Base-by-base conservation (phyloP, 2,113 vertebrate genomes). In the Amblyopsis rosae region DNA sequence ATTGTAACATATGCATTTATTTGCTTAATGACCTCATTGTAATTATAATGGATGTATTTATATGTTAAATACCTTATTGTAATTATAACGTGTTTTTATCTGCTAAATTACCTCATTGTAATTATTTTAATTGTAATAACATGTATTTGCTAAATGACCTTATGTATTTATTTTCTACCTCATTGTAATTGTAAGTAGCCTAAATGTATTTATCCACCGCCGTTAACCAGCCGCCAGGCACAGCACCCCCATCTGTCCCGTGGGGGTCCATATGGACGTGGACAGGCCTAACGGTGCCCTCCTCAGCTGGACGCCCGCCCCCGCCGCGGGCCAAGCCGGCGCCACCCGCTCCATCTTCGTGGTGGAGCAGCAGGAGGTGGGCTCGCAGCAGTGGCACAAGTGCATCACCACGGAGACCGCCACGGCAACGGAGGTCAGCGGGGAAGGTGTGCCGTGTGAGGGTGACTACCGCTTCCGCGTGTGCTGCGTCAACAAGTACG, bases 401-500 rank as follows among this genome's bases (percentile, higher is more conserved):
- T 97, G 95, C 77, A 91, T 96, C 0, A 92, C 94, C 76, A 93
- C 95, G 0, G 95, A 96, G 70, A 88, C 86, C 0, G 88, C 90
- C 0, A 91, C 94, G 9, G 86, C 85, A 0, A 93, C 94, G 17
- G 94, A 95, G 78, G 87, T 98, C 66, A 82, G 83, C 0, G 92
- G 95, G 0, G 94, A 96, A 81, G 93, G 87, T 0, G 91, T 97
- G 63, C 93, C 94, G 0, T 79, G 85, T 0, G 95, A 98, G 77
- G 95, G 93, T 0, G 76, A 95, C 87, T 98, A 96, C 86, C 85
- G 93, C 54, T 98, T 97, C 88, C 94, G 96, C 0, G 48, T 98
- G 78, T 94, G 94, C 3, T 92, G 95, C 0, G 59, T 96, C 82
- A 98, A 96, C 41, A 90, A 95, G 71, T 94, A 97, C 0, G 96